Base-by-base conservation (phyloP, 1,140 invertebrate genomes). In the Drosophila pruinosa region DNA sequence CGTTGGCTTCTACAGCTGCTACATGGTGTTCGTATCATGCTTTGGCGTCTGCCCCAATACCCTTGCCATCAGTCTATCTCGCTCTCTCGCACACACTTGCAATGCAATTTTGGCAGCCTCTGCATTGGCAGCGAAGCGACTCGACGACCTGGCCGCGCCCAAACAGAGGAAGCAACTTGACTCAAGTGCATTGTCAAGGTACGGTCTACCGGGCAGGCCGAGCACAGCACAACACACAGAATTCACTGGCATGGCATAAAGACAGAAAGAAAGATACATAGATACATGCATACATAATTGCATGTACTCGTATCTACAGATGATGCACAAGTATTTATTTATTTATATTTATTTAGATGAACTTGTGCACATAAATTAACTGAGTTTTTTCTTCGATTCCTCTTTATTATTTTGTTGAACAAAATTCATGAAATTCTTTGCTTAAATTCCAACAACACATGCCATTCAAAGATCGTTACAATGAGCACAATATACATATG, bases 141-240 rank as follows among this genome's bases (percentile, higher is more conserved):
- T 65, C 47, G 26, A 15, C 63, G 43, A 67, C 43, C 43, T 47
- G 43, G 22, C 22, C 5, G 43, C 43, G 43, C 62, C 39, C 28
- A 39, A 59, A 48, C 62, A 76, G 64, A 85, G 81, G 80, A 85
- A 85, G 77, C 81, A 86, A 85, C 80, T 86, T 85, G 80, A 85
- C 73, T 85, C 80, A 85, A 85, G 80, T 85, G 81, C 80, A 85
- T 81, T 85, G 80, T 86, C 80, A 85, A 85, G 80, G 80, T 41
- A 64, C 52, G 19, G 39, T 24, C 75, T 62, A 24, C 43, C 19
- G 58, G 50, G 50, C 67, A 56, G 63, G 50, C 67, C 52, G 63
- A 58, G 71, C 31, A 6, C 2, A 28, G 26, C 26, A 12, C 21
- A 47, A 12, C 12, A 24, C 26, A 12, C 21, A 47, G 22, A 24